phyloP scores from a whole-genome alignment of 2,113 vertebrate species.

The Gymnobelideus leadbeateri region DNA sequence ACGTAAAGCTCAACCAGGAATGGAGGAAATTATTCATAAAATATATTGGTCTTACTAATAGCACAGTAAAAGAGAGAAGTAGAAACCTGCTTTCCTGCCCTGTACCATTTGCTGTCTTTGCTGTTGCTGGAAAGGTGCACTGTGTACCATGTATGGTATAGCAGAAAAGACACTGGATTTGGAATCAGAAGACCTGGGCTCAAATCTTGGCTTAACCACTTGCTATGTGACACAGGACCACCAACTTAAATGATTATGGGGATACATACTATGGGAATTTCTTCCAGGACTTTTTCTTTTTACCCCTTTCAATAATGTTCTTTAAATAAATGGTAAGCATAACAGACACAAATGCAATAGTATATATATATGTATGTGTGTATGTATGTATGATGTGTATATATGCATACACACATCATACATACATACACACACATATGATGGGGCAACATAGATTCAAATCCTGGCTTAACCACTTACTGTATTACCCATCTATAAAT shows the following conservation, averaged over 20 bases:
- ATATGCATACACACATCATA: too few relatives aligned
- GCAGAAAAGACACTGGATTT: neutral
- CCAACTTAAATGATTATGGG: neutral
- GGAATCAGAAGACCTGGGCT: neutral
- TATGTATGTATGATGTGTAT: too few relatives aligned
- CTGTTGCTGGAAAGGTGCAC: constrained; percentile 16
- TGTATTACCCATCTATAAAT: neutral
- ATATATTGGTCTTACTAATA: constrained; percentile 66
- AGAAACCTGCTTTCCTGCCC: neutral
- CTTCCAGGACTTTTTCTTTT: too few relatives aligned
- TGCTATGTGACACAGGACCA: neutral
- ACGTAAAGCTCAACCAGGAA: constrained; percentile 44
- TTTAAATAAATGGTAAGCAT: too few relatives aligned
- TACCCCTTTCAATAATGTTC: too few relatives aligned
- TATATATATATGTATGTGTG: too few relatives aligned
- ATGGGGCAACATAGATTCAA: neutral
- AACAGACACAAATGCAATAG: too few relatives aligned
- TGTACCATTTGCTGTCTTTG: constrained; percentile 49
- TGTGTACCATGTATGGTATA: neutral
- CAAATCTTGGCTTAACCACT: neutral
- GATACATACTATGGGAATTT: too few relatives aligned
- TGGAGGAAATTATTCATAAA: constrained; percentile 64
- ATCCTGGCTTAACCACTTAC: neutral
- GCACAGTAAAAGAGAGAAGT: constrained; percentile 7
- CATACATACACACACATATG: too few relatives aligned